Evolutionary conservation across 2,888 invertebrate species (phyloP).

Genomic region (Hemaris fuciformis): DNA sequence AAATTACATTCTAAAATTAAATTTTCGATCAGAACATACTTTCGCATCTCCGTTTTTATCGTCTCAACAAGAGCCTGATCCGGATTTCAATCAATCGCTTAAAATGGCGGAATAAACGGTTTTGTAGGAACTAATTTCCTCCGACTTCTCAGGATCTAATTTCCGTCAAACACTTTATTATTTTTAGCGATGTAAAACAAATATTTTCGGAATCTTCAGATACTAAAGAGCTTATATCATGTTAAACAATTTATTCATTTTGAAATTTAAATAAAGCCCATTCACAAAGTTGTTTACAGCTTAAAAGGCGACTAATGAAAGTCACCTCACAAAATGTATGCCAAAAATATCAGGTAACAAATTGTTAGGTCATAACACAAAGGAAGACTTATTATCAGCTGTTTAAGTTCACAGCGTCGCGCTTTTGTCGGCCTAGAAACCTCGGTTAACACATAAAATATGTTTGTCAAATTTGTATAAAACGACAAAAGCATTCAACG

Average conservation of each 20-base stretch:
- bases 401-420: neutral
- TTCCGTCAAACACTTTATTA: neutral
- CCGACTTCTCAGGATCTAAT: slow-evolving; percentile 11
- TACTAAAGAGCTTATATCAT: too few species aligned
- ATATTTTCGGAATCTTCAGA: too few species aligned
- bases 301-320: neutral
- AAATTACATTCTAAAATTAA: slow-evolving; percentile 16
- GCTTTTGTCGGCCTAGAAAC: slow-evolving; percentile 45
- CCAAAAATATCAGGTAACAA: slow-evolving; percentile 17
- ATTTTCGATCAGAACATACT: slow-evolving; percentile 38
- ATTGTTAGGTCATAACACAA: neutral
- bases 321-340: neutral
- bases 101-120: slow-evolving; percentile 48
- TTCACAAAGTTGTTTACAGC: neutral
- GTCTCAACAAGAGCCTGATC: slow-evolving; percentile 38
- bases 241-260: too few species aligned
- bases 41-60: slow-evolving; percentile 37
- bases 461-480: slow-evolving; percentile 34
- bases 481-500: neutral
- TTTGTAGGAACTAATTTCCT: slow-evolving; percentile 23
- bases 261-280: neutral
- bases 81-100: slow-evolving; percentile 53
- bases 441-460: slow-evolving; percentile 57
- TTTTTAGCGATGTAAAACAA: neutral
- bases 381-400: neutral